These are phyloP conservation scores for Ochropleura leucogaster DNA, from an alignment of 2,888 invertebrate species.

Conservation along the genomic window DNA sequence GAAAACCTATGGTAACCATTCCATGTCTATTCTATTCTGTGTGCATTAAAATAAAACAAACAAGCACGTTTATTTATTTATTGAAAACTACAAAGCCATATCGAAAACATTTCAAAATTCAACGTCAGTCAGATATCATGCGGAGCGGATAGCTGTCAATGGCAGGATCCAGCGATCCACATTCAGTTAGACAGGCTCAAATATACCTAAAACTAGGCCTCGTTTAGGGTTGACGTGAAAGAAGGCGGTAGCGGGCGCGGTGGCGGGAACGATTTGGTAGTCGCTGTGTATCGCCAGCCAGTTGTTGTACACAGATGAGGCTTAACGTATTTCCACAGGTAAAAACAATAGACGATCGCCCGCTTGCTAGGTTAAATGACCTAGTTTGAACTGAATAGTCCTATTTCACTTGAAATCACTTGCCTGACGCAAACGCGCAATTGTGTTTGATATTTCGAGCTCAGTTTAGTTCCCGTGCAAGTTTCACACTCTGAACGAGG, in stretches of 20 bases:
- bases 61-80: conserved; percentile 9
- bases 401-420: neutral
- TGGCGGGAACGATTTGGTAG: neutral
- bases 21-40: neutral
- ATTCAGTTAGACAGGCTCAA: conserved; percentile 18
- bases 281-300: neutral
- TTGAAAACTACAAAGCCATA: conserved; percentile 36
- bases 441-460: neutral
- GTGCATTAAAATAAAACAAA: conserved; percentile 24
- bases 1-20: neutral
- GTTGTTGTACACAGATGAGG: neutral
- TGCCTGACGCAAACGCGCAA: neutral
- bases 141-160: conserved; percentile 52
- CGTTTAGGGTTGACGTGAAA: neutral
- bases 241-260: neutral
- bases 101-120: conserved; percentile 46
- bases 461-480: neutral
- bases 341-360: neutral
- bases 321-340: neutral
- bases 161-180: conserved; percentile 40
- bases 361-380: neutral
- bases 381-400: no score
- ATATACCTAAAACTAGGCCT: conserved; percentile 31
- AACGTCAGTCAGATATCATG: conserved; percentile 54
- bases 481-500: neutral